Evolutionary conservation across 2,888 invertebrate species (phyloP).

Genomic region (Argynnis bischoffii): DNA sequence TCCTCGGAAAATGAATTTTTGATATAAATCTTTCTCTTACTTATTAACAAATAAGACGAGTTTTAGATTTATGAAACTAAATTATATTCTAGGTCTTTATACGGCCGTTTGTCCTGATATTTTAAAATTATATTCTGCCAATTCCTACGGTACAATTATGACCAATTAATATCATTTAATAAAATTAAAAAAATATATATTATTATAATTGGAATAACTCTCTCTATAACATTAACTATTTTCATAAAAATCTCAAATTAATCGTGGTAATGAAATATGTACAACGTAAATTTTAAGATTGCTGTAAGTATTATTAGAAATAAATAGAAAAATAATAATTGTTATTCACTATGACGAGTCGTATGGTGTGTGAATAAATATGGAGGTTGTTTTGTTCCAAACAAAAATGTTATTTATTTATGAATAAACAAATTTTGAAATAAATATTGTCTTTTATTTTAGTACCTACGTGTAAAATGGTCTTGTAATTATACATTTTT

Average conservation of each 20-base stretch:
- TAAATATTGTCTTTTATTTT: conserved; percentile 45
- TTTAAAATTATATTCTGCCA: conserved; percentile 11
- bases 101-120: conserved; percentile 2
- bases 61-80: conserved; percentile 18
- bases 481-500: too few relatives aligned
- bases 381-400: conserved; percentile 82
- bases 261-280: conserved; percentile 80
- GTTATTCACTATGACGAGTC: conserved; percentile 77
- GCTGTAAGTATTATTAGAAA: conserved; percentile 82
- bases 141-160: conserved; percentile 48
- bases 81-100: conserved; percentile 11
- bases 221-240: conserved; percentile 77
- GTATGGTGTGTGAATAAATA: conserved; percentile 79
- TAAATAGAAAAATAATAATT: conserved; percentile 78
- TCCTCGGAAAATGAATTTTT: not conserved
- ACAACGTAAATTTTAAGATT: conserved; percentile 78
- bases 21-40: conserved; percentile 22
- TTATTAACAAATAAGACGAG: conserved; percentile 22
- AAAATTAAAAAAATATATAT: conserved; percentile 47
- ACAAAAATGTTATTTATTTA: conserved; percentile 83
- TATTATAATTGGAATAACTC: conserved; percentile 69
- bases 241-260: conserved; percentile 80
- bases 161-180: conserved; percentile 67
- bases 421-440: conserved; percentile 83
- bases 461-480: not conserved